Conservation (phyloP, 2,797 vertebrate genomes). For the Peromyscus nudipes region DNA sequence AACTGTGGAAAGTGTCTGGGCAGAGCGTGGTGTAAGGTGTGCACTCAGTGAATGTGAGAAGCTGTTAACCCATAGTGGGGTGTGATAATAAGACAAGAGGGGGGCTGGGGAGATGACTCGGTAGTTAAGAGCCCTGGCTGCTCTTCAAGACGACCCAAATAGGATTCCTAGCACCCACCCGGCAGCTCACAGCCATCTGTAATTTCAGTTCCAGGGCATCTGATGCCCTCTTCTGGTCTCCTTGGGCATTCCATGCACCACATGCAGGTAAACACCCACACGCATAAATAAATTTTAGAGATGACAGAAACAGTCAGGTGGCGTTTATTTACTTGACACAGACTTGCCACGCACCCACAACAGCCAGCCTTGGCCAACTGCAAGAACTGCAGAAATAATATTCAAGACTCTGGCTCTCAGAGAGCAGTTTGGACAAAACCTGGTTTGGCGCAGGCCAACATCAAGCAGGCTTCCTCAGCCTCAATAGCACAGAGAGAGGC, state of each 20-base stretch:
- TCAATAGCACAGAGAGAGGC: rapidly evolving
- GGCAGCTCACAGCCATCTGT: background rate
- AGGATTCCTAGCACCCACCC: no score
- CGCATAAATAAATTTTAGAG: background rate
- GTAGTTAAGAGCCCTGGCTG: background rate
- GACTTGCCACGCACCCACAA: background rate
- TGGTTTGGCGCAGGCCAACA: background rate
- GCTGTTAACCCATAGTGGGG: background rate
- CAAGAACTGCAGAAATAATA: background rate
- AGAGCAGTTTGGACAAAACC: background rate
- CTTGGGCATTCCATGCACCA: background rate
- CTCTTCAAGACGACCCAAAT: background rate
- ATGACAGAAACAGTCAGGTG: background rate
- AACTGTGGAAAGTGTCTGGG: background rate
- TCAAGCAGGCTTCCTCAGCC: background rate
- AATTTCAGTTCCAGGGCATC: background rate
- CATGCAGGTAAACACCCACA: background rate
- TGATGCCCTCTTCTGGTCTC: background rate
- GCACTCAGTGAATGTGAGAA: rapidly evolving
- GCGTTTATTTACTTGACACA: background rate
- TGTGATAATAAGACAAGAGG: background rate
- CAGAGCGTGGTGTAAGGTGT: rapidly evolving
- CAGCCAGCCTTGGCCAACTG: background rate
- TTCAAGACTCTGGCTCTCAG: background rate
- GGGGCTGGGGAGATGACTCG: no score